Evolutionary conservation across 2,113 vertebrate species (phyloP).

Genomic region (Erythrocebus patas): DNA sequence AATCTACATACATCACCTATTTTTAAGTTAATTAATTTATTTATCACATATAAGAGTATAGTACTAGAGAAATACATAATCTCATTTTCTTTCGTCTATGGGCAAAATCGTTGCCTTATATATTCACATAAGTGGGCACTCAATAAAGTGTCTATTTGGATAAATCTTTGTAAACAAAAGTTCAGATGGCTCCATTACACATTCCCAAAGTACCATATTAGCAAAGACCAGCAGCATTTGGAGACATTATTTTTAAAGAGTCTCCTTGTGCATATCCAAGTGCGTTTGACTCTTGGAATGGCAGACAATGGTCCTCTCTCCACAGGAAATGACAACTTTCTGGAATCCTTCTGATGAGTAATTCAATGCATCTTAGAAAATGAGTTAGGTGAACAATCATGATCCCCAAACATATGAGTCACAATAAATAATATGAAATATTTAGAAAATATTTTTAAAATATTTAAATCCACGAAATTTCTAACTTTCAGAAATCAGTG

Average conservation of each 20-base stretch:
- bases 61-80: not conserved
- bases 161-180: not conserved
- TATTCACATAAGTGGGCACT: not conserved
- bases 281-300: not conserved
- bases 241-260: not conserved
- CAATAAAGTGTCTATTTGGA: not conserved
- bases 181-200: not conserved
- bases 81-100: not conserved
- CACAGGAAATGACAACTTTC: not conserved
- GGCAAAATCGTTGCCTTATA: not conserved
- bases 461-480: not conserved
- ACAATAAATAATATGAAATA: not conserved
- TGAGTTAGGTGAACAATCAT: not conserved
- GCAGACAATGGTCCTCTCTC: not conserved
- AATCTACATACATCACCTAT: not conserved
- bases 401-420: not conserved
- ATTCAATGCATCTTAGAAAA: not conserved
- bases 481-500: not conserved
- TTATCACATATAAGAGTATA: not conserved
- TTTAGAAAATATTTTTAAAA: not conserved
- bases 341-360: not conserved
- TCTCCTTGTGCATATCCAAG: not conserved
- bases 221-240: not conserved
- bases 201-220: not conserved
- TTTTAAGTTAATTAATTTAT: not conserved